phyloP scores from a whole-genome alignment of 23 tunicate genomes.

The Halocynthia aurantium region DNA sequence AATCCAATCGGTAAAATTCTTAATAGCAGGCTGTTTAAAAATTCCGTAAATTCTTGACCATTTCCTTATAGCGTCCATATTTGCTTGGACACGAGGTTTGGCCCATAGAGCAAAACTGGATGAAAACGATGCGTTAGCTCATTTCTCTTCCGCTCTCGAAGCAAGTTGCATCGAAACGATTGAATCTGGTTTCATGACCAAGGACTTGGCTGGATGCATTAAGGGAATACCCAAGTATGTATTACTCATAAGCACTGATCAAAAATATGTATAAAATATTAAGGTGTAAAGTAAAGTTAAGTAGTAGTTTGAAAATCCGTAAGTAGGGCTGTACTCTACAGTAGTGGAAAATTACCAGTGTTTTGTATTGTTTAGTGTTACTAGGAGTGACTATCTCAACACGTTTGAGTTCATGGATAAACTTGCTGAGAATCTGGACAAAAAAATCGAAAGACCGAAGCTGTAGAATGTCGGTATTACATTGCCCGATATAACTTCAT shows the following conservation, averaged over 20 bases:
- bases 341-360: background rate
- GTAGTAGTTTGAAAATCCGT: background rate
- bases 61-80: slow-evolving; percentile 60
- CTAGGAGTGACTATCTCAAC: slow-evolving; percentile 70
- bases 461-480: no score
- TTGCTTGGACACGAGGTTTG: slow-evolving; percentile 92
- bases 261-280: background rate
- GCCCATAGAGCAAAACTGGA: slow-evolving; percentile 84
- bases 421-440: slow-evolving; percentile 76
- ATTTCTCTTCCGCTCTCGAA: slow-evolving; percentile 60
- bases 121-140: slow-evolving; percentile 34
- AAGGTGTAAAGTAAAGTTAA: background rate
- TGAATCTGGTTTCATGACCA: slow-evolving; percentile 85
- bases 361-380: slow-evolving; percentile 27
- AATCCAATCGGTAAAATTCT: slow-evolving; percentile 71
- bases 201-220: slow-evolving; percentile 89
- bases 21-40: background rate
- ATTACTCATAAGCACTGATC: background rate
- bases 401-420: slow-evolving; percentile 91
- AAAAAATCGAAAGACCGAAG: slow-evolving; percentile 5
- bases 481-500: no score
- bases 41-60: background rate
- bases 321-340: background rate
- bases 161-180: slow-evolving; percentile 72
- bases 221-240: slow-evolving; percentile 72